Evolutionary conservation across 2,888 invertebrate genomes (phyloP), one percentile per base, ranked within the genome.

Genomic region (Hypolimnas misippus): DNA sequence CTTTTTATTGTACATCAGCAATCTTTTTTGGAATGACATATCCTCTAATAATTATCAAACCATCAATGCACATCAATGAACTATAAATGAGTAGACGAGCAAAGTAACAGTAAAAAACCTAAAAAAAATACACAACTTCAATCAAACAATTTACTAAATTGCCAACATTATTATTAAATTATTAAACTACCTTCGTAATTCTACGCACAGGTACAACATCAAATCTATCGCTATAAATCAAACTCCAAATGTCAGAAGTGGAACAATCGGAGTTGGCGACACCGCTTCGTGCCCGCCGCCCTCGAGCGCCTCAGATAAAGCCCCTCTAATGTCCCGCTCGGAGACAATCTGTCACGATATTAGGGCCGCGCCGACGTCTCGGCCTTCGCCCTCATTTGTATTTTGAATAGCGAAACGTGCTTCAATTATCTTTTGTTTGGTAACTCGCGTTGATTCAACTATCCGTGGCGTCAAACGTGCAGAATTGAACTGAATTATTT

Each of bases 401-500:
- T 57, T 65, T 61, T 57, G 35, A 57, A 61, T 53, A 57, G 17
- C n/a, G 38, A 25, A 63, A 59, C 63, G 58, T 60, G 56, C 50
- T 54, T 49, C 57, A 50, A 57, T 57, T 61, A 64, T 57, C 49
- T 64, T 50, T 64, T 63, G 54, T 58, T 63, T 58, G 57, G 25
- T 5, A 14, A 4, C 49, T 42, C 21, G 35, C 25, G 53, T 44
- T 3, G 21, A 33, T 38, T 53, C 52, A 59, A 35, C 52, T 19
- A 19, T n/a, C 14, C 16, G 10, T 8, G 12, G 5, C 35, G n/a
- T 14, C 17, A 51, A 17, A 14, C n/a, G 51, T 31, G 50, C 19
- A 2, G 8, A 58, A 51, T 42, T 29, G 49, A 49, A 14, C 25
- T 49, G 29, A 49, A 49, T 29, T 49, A 49, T 29, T 49, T 29